Conservation (phyloP, 1,140 invertebrate species). For the Ericerus pela region DNA sequence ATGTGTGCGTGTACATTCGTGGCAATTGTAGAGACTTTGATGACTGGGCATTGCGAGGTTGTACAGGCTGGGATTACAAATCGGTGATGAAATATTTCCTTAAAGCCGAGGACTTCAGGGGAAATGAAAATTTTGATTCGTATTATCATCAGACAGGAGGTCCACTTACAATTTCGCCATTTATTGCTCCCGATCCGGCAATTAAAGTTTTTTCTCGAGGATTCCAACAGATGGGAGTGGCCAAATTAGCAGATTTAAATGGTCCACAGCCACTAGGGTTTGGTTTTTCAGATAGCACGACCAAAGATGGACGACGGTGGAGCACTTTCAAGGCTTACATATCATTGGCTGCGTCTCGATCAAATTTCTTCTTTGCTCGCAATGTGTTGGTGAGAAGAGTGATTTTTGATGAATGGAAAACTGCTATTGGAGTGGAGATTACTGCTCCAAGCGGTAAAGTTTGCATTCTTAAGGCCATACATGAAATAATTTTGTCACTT, state of each 20-base stretch:
- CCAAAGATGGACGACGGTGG: constrained; percentile 35
- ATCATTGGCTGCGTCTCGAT: constrained; percentile 34
- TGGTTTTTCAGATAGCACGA: constrained; percentile 36
- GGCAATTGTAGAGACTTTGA: constrained; percentile 48
- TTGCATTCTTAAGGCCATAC: constrained; percentile 33
- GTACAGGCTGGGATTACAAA: constrained; percentile 48
- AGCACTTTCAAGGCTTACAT: constrained; percentile 42
- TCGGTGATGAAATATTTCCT: constrained; percentile 37
- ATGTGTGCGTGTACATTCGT: constrained; percentile 59
- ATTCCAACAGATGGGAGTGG: not conserved
- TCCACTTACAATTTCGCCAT: constrained; percentile 13
- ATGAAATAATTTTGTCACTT: constrained; percentile 50
- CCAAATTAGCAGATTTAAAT: constrained; percentile 4
- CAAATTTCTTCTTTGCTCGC: constrained; percentile 40
- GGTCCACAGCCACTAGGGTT: constrained; percentile 26
- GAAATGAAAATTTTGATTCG: not conserved
- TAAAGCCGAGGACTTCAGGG: constrained; percentile 31
- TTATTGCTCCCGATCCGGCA: constrained; percentile 9
- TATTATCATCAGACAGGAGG: constrained; percentile 7
- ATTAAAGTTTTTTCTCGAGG: not conserved
- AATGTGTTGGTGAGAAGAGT: constrained; percentile 46
- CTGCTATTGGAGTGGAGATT: constrained; percentile 47
- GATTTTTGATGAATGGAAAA: constrained; percentile 40
- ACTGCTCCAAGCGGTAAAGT: constrained; percentile 30
- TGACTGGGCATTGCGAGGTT: constrained; percentile 45